Evolutionary conservation across 2,888 invertebrate genomes (phyloP), one percentile per base, ranked within the genome.

Genomic region (Aleiodes leptofemur): DNA sequence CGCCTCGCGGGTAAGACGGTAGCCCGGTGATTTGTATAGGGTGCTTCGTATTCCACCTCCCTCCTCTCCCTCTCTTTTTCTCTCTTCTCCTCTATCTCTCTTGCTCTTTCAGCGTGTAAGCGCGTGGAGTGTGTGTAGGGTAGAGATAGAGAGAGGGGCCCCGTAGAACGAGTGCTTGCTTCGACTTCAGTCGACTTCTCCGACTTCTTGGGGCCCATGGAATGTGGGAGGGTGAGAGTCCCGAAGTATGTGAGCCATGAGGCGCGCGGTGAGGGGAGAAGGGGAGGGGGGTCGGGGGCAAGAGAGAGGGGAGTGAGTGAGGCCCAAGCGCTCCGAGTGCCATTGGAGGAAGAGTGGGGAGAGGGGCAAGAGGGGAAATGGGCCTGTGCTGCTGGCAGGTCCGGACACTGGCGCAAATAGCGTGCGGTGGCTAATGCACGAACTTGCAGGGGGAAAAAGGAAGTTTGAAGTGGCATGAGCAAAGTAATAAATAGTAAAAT

Each of bases 11-110:
- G 89, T 88, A 88, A 87, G 88, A 86, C 88, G 86, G 88, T 88
- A 88, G 88, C 87, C 83, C 87, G 88, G 87, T 88, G 88, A 89
- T 88, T 89, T 89, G 88, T 89, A 88, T 88, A 86, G 86, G 87
- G 86, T 85, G 85, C 86, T 83, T 85, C 85, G 86, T 85, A 83
- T 85, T 85, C 85, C 84, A 83, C 85, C 83, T 83, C 83, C 84
- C 83, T 81, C 84, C 82, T 23, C 50, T 51, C 16, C 84, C 82
- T 23, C 50, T 51, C 16, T 29, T 51, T 7, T 77, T 23, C 23
- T 23, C 23, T 23, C 23, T 23, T 23, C 23, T 23, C 23, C 76
- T 77, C 70, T 81, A 82, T 81, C 85, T 13, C 34, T 64, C 64
- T 51, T 53, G 43, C 53, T 8, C 68, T 56, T 64, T 83, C 83